A percentile compares a stretch with the other conserved stretches of the same genome.
phyloP scores from a whole-genome alignment of 2,113 vertebrate species.

The Solea solea region DNA sequence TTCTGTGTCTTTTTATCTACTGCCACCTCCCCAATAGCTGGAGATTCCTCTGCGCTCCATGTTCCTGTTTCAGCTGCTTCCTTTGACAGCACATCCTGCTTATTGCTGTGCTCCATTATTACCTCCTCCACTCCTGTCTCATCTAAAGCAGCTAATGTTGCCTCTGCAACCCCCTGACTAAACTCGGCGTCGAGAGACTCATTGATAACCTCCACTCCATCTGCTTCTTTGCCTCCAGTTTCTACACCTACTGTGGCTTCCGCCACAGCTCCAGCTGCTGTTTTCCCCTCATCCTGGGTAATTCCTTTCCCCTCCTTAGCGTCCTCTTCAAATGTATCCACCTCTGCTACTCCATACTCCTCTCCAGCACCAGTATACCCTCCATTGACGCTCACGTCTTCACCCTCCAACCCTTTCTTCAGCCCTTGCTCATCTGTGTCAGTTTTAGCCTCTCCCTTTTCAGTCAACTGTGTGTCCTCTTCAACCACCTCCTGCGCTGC shows the following conservation, averaged over 20 bases:
- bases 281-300: constrained; percentile 11
- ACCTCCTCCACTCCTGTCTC: constrained; percentile 22
- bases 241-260: constrained; percentile 23
- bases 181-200: constrained; percentile 31
- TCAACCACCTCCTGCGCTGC: constrained; percentile 13
- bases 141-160: constrained; percentile 11
- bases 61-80: constrained; percentile 21
- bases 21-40: constrained; percentile 22
- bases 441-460: constrained; percentile 12
- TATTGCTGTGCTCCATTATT: constrained; percentile 5
- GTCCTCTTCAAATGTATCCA: constrained; percentile 18
- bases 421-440: constrained; percentile 26
- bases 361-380: constrained; percentile 14
- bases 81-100: constrained; percentile 29
- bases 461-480: not conserved
- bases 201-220: constrained; percentile 12
- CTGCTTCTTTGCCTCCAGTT: constrained; percentile 24
- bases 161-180: constrained; percentile 24
- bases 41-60: constrained; percentile 30
- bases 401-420: constrained; percentile 5
- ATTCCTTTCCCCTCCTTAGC: constrained; percentile 15
- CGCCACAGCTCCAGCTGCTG: constrained; percentile 10
- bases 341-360: constrained; percentile 26
- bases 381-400: constrained; percentile 8
- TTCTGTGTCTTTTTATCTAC: constrained; percentile 23